phyloP scores from a whole-genome alignment of 1,140 invertebrate species.

The Brachionus asplanchnoidis region DNA sequence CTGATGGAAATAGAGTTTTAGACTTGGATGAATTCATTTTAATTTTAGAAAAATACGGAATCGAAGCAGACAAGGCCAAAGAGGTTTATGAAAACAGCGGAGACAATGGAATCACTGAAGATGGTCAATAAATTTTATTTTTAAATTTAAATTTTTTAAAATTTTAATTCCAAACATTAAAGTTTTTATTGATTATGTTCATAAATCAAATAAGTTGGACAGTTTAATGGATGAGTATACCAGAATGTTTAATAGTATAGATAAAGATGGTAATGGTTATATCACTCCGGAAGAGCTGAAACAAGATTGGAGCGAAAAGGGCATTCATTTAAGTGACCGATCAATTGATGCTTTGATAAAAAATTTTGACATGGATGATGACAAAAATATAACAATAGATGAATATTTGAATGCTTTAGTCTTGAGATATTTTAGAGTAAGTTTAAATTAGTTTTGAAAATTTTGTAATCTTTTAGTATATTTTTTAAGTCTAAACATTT shows the following conservation, averaged over 20 bases:
- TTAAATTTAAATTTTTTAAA: too few relatives aligned
- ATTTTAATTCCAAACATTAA: not conserved
- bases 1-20: not conserved
- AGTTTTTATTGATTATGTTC: slow-evolving; percentile 9
- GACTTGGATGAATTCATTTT: not conserved
- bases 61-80: not conserved
- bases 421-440: slow-evolving; percentile 5
- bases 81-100: not conserved
- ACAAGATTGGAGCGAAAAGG: not conserved
- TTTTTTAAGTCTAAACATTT: not conserved
- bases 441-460: not conserved
- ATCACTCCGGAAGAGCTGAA: not conserved
- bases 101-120: slow-evolving; percentile 3
- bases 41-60: slow-evolving; percentile 7
- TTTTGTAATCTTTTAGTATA: not conserved
- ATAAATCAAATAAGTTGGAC: not conserved
- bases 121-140: not conserved
- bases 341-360: slow-evolving; percentile 10
- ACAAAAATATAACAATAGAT: not conserved
- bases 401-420: slow-evolving; percentile 7
- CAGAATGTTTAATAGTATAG: slow-evolving; percentile 8
- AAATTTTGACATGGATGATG: not conserved
- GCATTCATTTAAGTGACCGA: not conserved
- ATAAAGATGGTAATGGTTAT: slow-evolving; percentile 5
- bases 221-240: not conserved